Percentiles rank a stretch among this genome's conserved stretches.
Conservation (phyloP, 2,888 invertebrate species). For the Epicampocera succincta region DNA sequence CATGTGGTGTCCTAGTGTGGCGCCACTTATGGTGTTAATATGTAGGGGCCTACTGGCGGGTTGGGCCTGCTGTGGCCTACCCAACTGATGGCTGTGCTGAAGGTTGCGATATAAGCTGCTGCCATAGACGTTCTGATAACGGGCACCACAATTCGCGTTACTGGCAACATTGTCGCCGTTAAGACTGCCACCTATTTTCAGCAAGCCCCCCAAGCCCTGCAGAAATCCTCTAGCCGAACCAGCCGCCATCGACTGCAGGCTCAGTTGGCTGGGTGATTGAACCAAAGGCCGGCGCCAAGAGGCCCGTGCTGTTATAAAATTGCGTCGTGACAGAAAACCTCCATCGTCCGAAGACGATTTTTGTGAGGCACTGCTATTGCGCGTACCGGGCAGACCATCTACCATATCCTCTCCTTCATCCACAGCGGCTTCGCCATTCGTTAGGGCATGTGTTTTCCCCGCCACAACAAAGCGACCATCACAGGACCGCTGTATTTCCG, state of each 20-base stretch:
- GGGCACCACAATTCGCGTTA: slow-evolving; percentile 71
- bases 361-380: slow-evolving; percentile 84
- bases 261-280: slow-evolving; percentile 86
- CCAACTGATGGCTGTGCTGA: slow-evolving; percentile 59
- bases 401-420: slow-evolving; percentile 71
- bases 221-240: slow-evolving; percentile 84
- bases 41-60: slow-evolving; percentile 81
- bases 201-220: slow-evolving; percentile 78
- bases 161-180: slow-evolving; percentile 54
- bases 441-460: slow-evolving; percentile 76
- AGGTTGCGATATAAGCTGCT: slow-evolving; percentile 76
- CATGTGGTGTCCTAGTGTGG: slow-evolving; percentile 69
- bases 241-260: slow-evolving; percentile 85
- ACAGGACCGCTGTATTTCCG: slow-evolving; percentile 87
- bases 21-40: slow-evolving; percentile 80
- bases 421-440: slow-evolving; percentile 51
- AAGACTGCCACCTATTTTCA: slow-evolving; percentile 76
- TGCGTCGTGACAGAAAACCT: slow-evolving; percentile 87
- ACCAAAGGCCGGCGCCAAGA: slow-evolving; percentile 86
- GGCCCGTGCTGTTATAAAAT: slow-evolving; percentile 83
- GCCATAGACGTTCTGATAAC: slow-evolving; percentile 79
- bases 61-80: slow-evolving; percentile 70
- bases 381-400: slow-evolving; percentile 78
- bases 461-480: slow-evolving; percentile 88
- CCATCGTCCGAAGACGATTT: slow-evolving; percentile 90